A percentile compares a stretch with the other conserved stretches of the same genome.
Conservation (phyloP, 2,797 vertebrate genomes). For the Catamblyrhynchus diadema region DNA sequence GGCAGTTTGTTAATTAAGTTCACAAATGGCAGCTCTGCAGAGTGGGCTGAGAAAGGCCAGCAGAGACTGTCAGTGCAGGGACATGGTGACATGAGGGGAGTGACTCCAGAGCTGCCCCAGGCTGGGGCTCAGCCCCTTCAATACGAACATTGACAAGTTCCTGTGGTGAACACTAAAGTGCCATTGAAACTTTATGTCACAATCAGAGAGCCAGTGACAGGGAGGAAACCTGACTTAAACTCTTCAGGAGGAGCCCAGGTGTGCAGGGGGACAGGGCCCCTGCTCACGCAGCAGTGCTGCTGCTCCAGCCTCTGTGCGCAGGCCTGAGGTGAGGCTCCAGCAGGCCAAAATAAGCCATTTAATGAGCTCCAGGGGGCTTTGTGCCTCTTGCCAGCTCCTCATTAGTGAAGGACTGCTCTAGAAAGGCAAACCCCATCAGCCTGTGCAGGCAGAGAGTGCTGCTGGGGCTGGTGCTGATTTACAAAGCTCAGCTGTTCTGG, state of each 20-base stretch:
- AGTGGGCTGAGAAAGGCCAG: not conserved
- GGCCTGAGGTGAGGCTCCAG: not conserved
- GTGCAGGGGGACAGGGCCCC: rapidly evolving
- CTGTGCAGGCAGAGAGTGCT: not conserved
- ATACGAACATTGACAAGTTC: rapidly evolving
- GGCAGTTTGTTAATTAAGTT: not conserved
- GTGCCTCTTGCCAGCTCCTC: constrained; percentile 1
- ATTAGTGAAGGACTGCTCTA: not conserved
- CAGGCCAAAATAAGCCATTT: not conserved
- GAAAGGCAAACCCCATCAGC: not conserved
- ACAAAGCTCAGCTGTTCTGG: constrained; percentile 40
- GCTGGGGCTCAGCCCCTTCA: too few species aligned
- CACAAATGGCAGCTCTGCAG: not conserved
- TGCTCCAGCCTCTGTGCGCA: not conserved
- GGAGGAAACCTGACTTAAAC: not conserved
- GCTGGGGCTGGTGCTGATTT: constrained; percentile 42
- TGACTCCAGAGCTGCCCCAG: rapidly evolving
- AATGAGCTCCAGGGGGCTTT: not conserved
- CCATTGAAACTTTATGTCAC: not conserved
- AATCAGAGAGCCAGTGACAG: not conserved
- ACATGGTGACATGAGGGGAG: rapidly evolving
- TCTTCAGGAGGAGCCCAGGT: not conserved
- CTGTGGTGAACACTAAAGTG: not conserved
- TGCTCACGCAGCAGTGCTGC: not conserved
- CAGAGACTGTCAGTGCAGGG: too few species aligned